A percentile compares a stretch with the other conserved stretches of the same genome.
These are phyloP conservation scores for Apeltes quadracus DNA, from an alignment of 2,113 vertebrate species.

Conservation along the genomic window DNA sequence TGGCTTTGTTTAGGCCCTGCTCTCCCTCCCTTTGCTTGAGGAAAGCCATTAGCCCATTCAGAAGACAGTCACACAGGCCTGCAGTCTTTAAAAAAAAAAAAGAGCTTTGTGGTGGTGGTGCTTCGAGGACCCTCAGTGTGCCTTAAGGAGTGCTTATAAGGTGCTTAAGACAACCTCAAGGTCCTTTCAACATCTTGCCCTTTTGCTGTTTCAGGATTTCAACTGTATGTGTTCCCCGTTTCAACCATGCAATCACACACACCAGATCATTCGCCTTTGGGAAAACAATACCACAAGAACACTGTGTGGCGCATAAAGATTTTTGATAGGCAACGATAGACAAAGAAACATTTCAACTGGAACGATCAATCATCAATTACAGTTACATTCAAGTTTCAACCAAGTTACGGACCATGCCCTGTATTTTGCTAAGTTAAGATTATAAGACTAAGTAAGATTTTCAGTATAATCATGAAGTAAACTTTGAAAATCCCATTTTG, in stretches of 20 bases:
- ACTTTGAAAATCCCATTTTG: neutral
- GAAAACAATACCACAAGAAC: neutral
- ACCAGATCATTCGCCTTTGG: neutral
- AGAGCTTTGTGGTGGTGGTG: constrained; percentile 10
- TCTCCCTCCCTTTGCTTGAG: constrained; percentile 74
- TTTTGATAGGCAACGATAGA: neutral
- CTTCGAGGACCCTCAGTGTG: constrained; percentile 9
- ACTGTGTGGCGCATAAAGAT: neutral
- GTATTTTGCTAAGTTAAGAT: neutral
- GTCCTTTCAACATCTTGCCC: neutral
- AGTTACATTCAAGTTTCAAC: neutral
- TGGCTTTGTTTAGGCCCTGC: constrained; percentile 81
- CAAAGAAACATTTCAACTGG: neutral
- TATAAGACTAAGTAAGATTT: neutral
- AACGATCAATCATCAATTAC: neutral
- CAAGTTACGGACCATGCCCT: neutral
- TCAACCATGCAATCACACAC: neutral
- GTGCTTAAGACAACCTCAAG: constrained; percentile 4
- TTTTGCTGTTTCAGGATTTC: neutral
- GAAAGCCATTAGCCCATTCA: constrained; percentile 81
- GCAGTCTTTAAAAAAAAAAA: constrained; percentile 30
- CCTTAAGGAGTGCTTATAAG: constrained; percentile 22
- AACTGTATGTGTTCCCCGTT: neutral
- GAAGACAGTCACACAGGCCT: constrained; percentile 72
- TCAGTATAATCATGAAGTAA: neutral